Base-by-base conservation (phyloP, 1,140 invertebrate genomes). In the Tetramorium parvispinum region DNA sequence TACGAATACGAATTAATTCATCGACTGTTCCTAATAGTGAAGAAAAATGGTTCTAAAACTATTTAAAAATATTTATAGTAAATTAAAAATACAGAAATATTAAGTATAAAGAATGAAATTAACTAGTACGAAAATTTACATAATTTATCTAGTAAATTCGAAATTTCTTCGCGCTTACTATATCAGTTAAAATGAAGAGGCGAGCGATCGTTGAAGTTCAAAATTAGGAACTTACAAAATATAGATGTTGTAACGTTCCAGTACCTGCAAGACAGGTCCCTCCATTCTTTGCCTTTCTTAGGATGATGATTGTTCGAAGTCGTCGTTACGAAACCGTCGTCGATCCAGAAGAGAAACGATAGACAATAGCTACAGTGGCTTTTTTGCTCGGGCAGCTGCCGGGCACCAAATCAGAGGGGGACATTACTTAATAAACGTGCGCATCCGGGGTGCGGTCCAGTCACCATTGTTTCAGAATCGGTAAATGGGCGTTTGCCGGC, bases 381-480 rank as follows among this genome's bases (percentile, higher is more conserved):
- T 93, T 94, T 94, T 94, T 92, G 89, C 87, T 53, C 59, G 79
- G 89, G 85, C 94, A 93, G 93, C 91, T 94, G 92, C 75, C 59
- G 59, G 85, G 86, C 70, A 88, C 71, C 82, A 91, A 91, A 87
- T 71, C 81, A 90, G 88, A 91, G 86, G 91, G 92, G 92, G 91
- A 93, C 91, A 93, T 93, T 91, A 93, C 92, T 92, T 93, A 92
- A 94, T 92, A 94, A 94, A 92, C 88, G 89, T 87, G 89, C 88
- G 93, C 93, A 94, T 94, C 94, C 94, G 94, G 94, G 94, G 94
- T 94, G 94, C 93, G 94, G 94, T 95, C 94, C 94, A 90, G 94
- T 88, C 83, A 46, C 90, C 83, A 94, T 94, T 95, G 94, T 95
- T 95, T 95, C 93, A 94, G 92, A 86, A 92, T 94, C 92, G 90